Conservation (phyloP, 1,140 invertebrate species). For the Pinna nobilis region DNA sequence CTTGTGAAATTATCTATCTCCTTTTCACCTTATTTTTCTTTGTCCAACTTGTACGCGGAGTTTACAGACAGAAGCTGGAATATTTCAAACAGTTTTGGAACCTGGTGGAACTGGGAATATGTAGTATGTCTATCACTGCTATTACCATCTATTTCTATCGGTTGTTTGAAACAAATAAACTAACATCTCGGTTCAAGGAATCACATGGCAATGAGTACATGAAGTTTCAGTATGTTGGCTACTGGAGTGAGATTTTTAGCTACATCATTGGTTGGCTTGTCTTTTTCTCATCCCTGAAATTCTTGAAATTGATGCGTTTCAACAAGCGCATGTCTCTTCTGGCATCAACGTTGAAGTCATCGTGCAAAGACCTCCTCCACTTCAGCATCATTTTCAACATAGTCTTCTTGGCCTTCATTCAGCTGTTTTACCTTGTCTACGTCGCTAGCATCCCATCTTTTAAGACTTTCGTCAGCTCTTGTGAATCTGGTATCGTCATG, state of each 20-base stretch:
- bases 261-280: constrained; percentile 76
- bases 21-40: constrained; percentile 77
- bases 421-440: constrained; percentile 78
- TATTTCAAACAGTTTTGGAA: constrained; percentile 76
- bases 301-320: constrained; percentile 77
- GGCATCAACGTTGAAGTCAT: constrained; percentile 69
- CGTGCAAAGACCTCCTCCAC: constrained; percentile 65
- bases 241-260: constrained; percentile 75
- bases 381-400: constrained; percentile 75
- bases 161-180: constrained; percentile 64
- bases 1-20: constrained; percentile 64
- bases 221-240: constrained; percentile 76
- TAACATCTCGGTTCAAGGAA: constrained; percentile 72
- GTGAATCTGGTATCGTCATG: constrained; percentile 77
- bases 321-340: constrained; percentile 77
- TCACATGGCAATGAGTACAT: constrained; percentile 77
- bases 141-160: constrained; percentile 75
- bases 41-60: constrained; percentile 68
- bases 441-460: constrained; percentile 74
- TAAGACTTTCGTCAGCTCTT: constrained; percentile 75
- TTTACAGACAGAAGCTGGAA: constrained; percentile 58
- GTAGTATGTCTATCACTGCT: constrained; percentile 70
- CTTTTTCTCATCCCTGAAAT: constrained; percentile 77
- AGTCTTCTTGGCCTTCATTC: constrained; percentile 73
- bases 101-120: constrained; percentile 74